A percentile compares a stretch with the other conserved stretches of the same genome.
Evolutionary conservation across 2,888 invertebrate species (phyloP).

Genomic region (Amphipyra tragopoginis): DNA sequence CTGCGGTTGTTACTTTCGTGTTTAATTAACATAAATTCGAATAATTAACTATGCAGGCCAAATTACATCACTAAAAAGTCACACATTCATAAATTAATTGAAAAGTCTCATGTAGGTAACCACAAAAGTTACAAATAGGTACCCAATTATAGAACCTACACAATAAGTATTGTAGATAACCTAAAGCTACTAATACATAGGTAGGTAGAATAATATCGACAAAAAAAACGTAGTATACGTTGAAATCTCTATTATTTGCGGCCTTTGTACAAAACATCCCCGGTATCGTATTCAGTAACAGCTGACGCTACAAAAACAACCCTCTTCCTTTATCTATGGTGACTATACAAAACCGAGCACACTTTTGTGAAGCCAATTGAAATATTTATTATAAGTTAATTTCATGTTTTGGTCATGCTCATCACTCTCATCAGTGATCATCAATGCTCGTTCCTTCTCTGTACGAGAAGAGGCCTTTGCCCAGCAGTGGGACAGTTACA

Average conservation of each 20-base stretch:
- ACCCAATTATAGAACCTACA: not conserved
- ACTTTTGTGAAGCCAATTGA: conserved; percentile 40
- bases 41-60: conserved; percentile 6
- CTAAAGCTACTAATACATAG: not conserved
- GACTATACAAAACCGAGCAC: conserved; percentile 59
- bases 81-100: conserved; percentile 2
- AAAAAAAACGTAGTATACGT: conserved; percentile 34
- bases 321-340: conserved; percentile 75
- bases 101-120: not conserved
- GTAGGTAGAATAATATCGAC: conserved; percentile 3
- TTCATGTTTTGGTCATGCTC: conserved; percentile 1
- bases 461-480: too few relatives aligned
- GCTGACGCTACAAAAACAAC: conserved; percentile 81
- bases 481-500: too few relatives aligned
- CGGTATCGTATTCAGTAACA: conserved; percentile 76
- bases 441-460: too few relatives aligned
- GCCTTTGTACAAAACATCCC: conserved; percentile 64
- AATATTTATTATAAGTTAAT: conserved; percentile 14
- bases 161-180: conserved; percentile 1
- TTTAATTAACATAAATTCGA: not conserved
- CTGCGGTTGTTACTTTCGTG: not conserved
- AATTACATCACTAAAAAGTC: not conserved
- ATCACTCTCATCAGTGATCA: too few relatives aligned
- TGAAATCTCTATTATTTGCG: conserved; percentile 70
- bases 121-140: not conserved